Base-by-base conservation (phyloP, 2,888 invertebrate genomes). In the Heterodera filipjevi region DNA sequence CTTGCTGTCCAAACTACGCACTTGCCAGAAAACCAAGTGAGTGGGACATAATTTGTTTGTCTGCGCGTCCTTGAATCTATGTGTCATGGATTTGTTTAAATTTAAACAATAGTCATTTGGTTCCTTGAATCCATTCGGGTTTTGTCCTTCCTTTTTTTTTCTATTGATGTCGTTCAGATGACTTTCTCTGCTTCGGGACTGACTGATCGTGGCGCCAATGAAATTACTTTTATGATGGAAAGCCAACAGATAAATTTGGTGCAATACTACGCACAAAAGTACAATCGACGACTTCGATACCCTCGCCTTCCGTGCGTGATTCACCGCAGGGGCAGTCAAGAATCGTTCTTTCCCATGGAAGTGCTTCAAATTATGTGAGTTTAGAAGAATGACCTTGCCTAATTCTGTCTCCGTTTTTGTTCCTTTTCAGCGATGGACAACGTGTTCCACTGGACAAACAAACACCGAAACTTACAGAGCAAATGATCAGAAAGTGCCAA, bases 381-480 rank as follows among this genome's bases (percentile, higher is more conserved):
- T n/a, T n/a, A n/a, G n/a, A n/a, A n/a, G 39, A 39, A 10, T 6
- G 39, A 39, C 6, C 2, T 39, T 10, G 6, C 39, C 39, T 39
- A n/a, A n/a, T n/a, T n/a, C n/a, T n/a, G n/a, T n/a, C n/a, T n/a
- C n/a, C n/a, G n/a, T n/a, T n/a, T n/a, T n/a, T n/a, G n/a, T n/a
- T n/a, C n/a, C n/a, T 35, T 14, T 39, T 71, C 3, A 75, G 75
- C 16, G 79, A 71, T 33, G 81, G 82, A 2, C 81, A 81, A 33
- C 82, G 82, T 22, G 81, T 81, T 14, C 32, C 81, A 3, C 66
- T 82, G 0, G 71, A 76, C 5, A 82, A 81, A 32, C 77, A 81
- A 46, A 76, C 76, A 22, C 81, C 81, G 8, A 68, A 76, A 22
- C 66, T 82, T 1, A 80, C 80, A 2, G 80, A 80, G 35, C 80